Evolutionary conservation across 2,888 invertebrate species (phyloP), one percentile per base, ranked within the genome.

Genomic region (Zygogramma bicolorata): DNA sequence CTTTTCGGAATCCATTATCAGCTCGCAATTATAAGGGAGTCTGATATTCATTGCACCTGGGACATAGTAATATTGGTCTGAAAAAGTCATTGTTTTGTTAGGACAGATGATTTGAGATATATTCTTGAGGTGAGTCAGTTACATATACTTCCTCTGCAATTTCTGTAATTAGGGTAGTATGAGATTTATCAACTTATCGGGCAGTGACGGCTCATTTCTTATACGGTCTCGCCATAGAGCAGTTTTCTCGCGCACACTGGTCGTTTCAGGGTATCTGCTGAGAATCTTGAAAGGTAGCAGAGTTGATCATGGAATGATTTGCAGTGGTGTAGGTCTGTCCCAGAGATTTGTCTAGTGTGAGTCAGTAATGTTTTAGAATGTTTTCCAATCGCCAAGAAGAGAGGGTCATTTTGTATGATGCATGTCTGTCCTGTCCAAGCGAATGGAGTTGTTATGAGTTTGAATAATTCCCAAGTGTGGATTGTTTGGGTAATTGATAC

Each of bases 391-490:
- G 65, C 69, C 3, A 65, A 18, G 18, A 65, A 70, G 1, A 57
- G 22, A 27, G 49, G 49, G 3, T 42, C 67, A 15, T 77, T 73
- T 53, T 65, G 61, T 4, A 78, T 72, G 10, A 31, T 42, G 60
- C 77, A 78, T 1, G 75, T 76, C 42, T 76, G 58, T 49, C 74
- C 73, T 1, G 72, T n/a, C 75, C 76, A 76, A 15, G 74, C 71
- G 65, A 78, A 78, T 8, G 75, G 78, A n/a, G 68, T 70, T 3
- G 75, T 71, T 1, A 71, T 58, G 4, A 78, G 34, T 63, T 78
- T 70, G 22, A 42, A 71, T 2, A 74, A 22, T 57, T 73, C 53
- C 77, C 76, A 74, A 13, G 57, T 58, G 1, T 62, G 7, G 0
- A 22, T 13, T 10, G n/a, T 25, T 59, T 71, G 65, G 1, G 29